Conservation (phyloP, 2,797 vertebrate genomes). For the Lithobates sylvaticus region DNA sequence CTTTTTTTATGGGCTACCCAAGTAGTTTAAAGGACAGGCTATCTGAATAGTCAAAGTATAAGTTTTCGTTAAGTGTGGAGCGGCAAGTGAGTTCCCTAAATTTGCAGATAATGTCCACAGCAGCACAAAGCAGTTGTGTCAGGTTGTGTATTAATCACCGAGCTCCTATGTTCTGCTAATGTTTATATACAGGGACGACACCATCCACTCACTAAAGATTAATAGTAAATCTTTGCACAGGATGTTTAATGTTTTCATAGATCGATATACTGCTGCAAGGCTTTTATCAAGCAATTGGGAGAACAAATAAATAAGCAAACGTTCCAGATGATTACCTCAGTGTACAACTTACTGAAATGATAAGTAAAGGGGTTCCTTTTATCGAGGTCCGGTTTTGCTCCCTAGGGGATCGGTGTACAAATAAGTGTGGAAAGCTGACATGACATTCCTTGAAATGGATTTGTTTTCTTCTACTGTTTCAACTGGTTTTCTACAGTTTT, state of each 20-base stretch:
- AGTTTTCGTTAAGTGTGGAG: too few species aligned
- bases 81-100: too few species aligned
- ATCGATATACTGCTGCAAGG: constrained; percentile 40
- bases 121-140: neutral
- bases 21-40: too few species aligned
- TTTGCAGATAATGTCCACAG: neutral
- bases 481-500: too few species aligned
- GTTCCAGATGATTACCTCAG: constrained; percentile 22
- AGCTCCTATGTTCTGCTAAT: neutral
- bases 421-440: too few species aligned
- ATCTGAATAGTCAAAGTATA: too few species aligned
- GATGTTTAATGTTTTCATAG: constrained; percentile 45
- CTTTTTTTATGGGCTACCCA: too few species aligned
- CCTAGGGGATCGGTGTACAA: neutral
- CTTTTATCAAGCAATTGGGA: constrained; percentile 43
- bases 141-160: constrained; percentile 48
- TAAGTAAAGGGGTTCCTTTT: neutral
- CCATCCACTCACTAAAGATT: constrained; percentile 48
- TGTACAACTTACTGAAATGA: neutral
- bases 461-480: neutral
- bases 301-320: constrained; percentile 38
- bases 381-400: neutral
- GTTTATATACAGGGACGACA: constrained; percentile 44
- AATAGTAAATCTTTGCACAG: constrained; percentile 54
- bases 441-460: neutral